These are phyloP conservation scores for Pollenia labialis DNA, from an alignment of 2,888 invertebrate genomes.

Conservation along the genomic window DNA sequence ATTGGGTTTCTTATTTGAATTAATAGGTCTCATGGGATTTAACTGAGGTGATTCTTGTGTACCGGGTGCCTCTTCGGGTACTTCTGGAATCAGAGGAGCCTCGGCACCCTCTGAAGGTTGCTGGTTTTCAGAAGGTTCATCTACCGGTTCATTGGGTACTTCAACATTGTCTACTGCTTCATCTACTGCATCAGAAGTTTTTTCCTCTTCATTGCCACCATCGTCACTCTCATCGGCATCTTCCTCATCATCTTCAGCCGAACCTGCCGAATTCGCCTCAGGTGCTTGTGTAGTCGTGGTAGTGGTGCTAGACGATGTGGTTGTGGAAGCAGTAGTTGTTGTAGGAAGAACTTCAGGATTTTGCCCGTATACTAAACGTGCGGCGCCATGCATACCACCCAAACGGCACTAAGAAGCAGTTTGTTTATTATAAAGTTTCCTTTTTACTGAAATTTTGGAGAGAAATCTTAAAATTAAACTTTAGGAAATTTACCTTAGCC, in stretches of 20 bases:
- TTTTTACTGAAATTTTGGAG: conserved; percentile 45
- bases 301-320: conserved; percentile 75
- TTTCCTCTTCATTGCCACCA: conserved; percentile 42
- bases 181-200: conserved; percentile 44
- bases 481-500: conserved; percentile 75
- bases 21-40: conserved; percentile 57
- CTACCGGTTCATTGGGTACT: conserved; percentile 14
- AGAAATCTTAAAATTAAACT: background rate
- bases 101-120: conserved; percentile 36
- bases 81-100: conserved; percentile 31
- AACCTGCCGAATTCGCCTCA: conserved; percentile 80
- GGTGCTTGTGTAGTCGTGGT: conserved; percentile 70
- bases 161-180: conserved; percentile 36
- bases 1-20: conserved; percentile 64
- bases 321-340: conserved; percentile 78
- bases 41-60: conserved; percentile 65
- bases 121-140: conserved; percentile 44
- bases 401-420: conserved; percentile 69
- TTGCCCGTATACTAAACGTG: conserved; percentile 85
- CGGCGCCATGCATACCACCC: conserved; percentile 85
- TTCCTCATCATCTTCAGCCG: conserved; percentile 35
- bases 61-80: conserved; percentile 23
- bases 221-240: conserved; percentile 8
- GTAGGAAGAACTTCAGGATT: conserved; percentile 85
- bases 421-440: conserved; percentile 56